A percentile compares a stretch with the other conserved stretches of the same genome.
Conservation (phyloP, 2,113 vertebrate species). For the Leucopsar rothschildi region DNA sequence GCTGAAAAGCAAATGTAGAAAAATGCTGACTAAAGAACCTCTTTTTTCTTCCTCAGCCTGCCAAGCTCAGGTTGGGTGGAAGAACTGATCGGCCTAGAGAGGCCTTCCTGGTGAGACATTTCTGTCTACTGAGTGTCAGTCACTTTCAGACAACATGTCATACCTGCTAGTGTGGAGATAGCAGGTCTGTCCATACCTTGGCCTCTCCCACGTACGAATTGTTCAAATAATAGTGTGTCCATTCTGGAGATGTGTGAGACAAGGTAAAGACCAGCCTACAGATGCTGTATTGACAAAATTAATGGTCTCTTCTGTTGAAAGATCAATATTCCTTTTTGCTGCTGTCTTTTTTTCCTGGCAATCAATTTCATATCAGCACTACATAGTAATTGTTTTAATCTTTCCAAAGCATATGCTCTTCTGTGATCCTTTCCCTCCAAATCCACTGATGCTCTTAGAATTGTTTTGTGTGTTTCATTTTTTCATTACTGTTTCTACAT, state of each 20-base stretch:
- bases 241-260: not conserved
- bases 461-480: not conserved
- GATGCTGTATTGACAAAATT: constrained; percentile 1
- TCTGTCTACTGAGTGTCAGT: not conserved
- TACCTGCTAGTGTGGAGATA: not conserved
- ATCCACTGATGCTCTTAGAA: not conserved
- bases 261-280: not conserved
- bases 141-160: not conserved
- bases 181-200: not conserved
- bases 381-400: not conserved
- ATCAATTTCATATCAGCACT: not conserved
- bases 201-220: not conserved
- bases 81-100: not conserved
- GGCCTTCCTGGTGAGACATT: not conserved
- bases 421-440: not conserved
- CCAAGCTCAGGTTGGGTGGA: not conserved
- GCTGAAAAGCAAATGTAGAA: not conserved
- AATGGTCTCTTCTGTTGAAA: not conserved
- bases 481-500: not conserved
- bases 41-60: not conserved
- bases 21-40: not conserved
- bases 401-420: not conserved
- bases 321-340: not conserved
- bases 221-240: rapidly evolving
- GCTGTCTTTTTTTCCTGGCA: not conserved